Conservation (phyloP, 2,113 vertebrate species). For the Bettongia penicillata region DNA sequence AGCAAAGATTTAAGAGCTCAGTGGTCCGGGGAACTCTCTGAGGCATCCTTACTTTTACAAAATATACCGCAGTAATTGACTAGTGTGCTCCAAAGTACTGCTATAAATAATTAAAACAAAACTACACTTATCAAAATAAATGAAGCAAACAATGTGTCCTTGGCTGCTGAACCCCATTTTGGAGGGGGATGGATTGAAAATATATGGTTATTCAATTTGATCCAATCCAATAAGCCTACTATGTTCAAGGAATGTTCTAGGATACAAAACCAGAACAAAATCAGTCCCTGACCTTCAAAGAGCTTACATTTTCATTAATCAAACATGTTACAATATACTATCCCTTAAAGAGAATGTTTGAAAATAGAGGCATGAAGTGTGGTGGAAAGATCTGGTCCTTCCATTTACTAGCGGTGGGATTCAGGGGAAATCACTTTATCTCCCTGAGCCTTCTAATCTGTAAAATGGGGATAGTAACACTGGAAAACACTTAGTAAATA, state of each 20-base stretch:
- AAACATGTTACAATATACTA: not conserved
- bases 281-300: not conserved
- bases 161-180: conserved; percentile 35
- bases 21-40: conserved; percentile 53
- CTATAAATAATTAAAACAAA: conserved; percentile 73
- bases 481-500: conserved; percentile 41
- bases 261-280: not conserved
- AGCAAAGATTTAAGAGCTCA: conserved; percentile 62
- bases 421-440: not conserved
- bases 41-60: conserved; percentile 60
- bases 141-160: conserved; percentile 25
- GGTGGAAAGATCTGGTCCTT: not conserved
- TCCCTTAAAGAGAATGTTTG: not conserved
- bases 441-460: not conserved
- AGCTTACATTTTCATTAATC: not conserved
- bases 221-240: not conserved
- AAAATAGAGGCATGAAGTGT: not conserved
- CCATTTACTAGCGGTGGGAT: not conserved
- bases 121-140: conserved; percentile 68
- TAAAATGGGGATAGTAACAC: not conserved
- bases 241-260: not conserved
- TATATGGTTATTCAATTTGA: conserved; percentile 29
- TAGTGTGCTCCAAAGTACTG: conserved; percentile 51
- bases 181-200: conserved; percentile 60
- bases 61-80: conserved; percentile 53